Evolutionary conservation across 2,888 invertebrate genomes (phyloP).

Genomic region (Phlogophora meticulosa): DNA sequence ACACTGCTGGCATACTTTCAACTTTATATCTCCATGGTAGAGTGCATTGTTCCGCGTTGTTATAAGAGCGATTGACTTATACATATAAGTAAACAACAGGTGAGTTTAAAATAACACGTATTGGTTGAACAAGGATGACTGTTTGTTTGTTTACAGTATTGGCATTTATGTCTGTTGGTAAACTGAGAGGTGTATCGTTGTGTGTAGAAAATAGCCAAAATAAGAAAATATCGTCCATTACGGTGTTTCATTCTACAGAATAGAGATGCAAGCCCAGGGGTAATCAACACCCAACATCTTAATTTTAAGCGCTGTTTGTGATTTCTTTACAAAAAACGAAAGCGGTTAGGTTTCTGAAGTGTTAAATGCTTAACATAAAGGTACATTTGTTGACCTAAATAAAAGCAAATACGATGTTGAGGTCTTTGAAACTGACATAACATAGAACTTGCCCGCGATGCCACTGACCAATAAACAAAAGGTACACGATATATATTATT

Average conservation of each 20-base stretch:
- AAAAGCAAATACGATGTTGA: too few species aligned
- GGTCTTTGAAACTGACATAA: not conserved
- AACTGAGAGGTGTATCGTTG: conserved; percentile 10
- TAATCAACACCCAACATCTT: not conserved
- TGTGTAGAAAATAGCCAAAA: conserved; percentile 1
- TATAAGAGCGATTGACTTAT: conserved; percentile 34
- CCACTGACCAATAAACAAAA: conserved; percentile 19
- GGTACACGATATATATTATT: conserved; percentile 1
- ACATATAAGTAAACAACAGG: conserved; percentile 43
- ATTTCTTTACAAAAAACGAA: too few species aligned
- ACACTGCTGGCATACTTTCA: not conserved
- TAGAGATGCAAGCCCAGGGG: not conserved
- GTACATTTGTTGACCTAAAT: too few species aligned
- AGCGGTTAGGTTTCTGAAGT: too few species aligned
- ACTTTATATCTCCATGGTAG: conserved; percentile 18
- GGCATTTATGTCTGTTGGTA: conserved; percentile 13
- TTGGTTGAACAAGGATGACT: conserved; percentile 57
- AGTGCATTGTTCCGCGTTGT: conserved; percentile 7
- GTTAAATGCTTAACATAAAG: too few species aligned
- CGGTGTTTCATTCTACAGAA: not conserved
- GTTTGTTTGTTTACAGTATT: conserved; percentile 38
- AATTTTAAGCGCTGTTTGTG: too few species aligned
- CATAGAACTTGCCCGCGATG: not conserved
- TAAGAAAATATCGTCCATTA: not conserved
- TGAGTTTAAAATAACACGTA: conserved; percentile 57